phyloP scores from a whole-genome alignment of 2,797 vertebrate species.

The Mastacembelus armatus region DNA sequence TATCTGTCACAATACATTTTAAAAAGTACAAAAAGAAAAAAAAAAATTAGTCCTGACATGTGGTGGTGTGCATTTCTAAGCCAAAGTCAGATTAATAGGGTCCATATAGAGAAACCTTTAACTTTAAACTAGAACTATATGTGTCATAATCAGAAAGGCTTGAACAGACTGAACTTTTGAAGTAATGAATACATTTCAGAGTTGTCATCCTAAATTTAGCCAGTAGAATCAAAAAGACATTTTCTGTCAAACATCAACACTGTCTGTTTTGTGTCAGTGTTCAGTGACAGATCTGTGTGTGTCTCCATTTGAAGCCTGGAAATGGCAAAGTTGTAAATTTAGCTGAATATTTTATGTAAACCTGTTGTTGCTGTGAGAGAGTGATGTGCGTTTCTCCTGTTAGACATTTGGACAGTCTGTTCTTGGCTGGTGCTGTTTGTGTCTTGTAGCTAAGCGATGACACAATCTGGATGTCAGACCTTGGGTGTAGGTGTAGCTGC shows the following conservation, averaged over 20 bases:
- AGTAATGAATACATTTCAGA: neutral
- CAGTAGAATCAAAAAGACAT: neutral
- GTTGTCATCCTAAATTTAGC: neutral
- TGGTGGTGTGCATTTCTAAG: neutral
- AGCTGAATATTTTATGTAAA: constrained; percentile 61
- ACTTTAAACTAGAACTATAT: constrained; percentile 14
- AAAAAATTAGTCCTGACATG: too few relatives aligned
- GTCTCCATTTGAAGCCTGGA: neutral
- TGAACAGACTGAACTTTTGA: neutral
- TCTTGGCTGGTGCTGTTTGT: constrained; percentile 43
- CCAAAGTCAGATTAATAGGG: neutral
- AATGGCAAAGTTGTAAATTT: constrained; percentile 18
- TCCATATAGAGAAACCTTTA: neutral
- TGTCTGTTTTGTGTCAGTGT: neutral
- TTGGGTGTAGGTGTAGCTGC: constrained; percentile 45
- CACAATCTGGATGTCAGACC: constrained; percentile 51
- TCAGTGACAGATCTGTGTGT: neutral
- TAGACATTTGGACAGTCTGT: constrained; percentile 38
- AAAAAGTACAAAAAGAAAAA: neutral
- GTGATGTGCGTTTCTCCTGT: constrained; percentile 47
- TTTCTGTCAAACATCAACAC: neutral
- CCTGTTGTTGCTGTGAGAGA: constrained; percentile 36
- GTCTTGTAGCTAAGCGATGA: constrained; percentile 45
- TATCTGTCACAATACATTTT: too few relatives aligned
- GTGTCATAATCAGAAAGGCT: neutral